phyloP scores from a whole-genome alignment of 1,140 invertebrate genomes.

The Campodea augens region DNA sequence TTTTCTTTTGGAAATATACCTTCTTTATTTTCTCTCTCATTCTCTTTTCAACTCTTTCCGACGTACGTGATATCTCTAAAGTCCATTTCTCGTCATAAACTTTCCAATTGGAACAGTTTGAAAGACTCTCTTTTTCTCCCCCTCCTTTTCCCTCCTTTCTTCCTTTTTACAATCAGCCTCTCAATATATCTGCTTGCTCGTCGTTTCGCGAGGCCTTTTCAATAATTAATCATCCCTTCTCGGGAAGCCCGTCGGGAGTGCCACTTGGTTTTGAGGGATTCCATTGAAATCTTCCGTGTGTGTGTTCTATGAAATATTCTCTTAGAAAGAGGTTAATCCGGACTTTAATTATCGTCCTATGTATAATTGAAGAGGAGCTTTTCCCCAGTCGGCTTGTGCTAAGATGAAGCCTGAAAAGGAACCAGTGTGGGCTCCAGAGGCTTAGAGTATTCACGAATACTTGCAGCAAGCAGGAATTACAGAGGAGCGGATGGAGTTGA shows the following conservation, averaged over 20 bases:
- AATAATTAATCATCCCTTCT: not conserved
- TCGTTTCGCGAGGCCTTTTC: not conserved
- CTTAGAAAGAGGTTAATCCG: conserved; percentile 1
- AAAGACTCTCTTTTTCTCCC: not conserved
- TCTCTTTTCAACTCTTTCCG: too few relatives aligned
- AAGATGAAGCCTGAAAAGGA: not conserved
- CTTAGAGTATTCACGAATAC: not conserved
- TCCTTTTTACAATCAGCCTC: not conserved
- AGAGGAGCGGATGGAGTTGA: too few relatives aligned
- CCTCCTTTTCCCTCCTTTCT: not conserved
- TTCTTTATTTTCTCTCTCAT: too few relatives aligned
- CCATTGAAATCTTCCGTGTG: conserved; percentile 1
- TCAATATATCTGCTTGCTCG: not conserved
- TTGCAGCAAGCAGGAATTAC: too few relatives aligned
- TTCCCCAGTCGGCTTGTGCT: not conserved
- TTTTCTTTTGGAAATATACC: too few relatives aligned
- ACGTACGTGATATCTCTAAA: not conserved
- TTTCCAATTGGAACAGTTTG: not conserved
- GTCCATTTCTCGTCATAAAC: conserved; percentile 1
- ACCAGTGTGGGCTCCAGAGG: not conserved
- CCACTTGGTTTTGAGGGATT: not conserved
- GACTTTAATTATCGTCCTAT: not conserved
- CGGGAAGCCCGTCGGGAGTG: not conserved
- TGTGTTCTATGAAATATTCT: conserved; percentile 1
- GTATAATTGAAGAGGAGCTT: not conserved